Base-by-base conservation (phyloP, 2,797 vertebrate genomes). In the Morelia viridis region DNA sequence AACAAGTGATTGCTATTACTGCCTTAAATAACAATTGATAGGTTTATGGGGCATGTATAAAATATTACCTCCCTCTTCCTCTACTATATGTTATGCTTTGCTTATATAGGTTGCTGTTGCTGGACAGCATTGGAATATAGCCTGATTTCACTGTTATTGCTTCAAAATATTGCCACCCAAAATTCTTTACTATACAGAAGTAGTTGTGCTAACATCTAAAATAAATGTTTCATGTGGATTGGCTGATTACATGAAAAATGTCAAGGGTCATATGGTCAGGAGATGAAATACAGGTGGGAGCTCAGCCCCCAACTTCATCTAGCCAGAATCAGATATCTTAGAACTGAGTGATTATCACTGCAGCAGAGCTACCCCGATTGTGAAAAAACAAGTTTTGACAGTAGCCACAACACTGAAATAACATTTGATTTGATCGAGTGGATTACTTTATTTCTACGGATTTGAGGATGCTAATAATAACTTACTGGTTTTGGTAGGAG, bases 1-100 rank as follows among this genome's bases (percentile, higher is more conserved):
- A 84, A 91, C 2, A 92, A 94, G 94, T 92, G 94, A 96, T 96
- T 96, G 95, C 94, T 95, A 96, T 93, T 90, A 90, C 84, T 92
- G 68, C 65, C n/a, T 92, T 94, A 95, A 94, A 94, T 94, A 96
- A 92, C 95, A 92, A 92, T 91, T 94, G 93, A 84, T 92, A 87
- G 92, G 93, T 94, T 93, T 91, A 94, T 94, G 95, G 94, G 62
- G 26, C 93, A 4, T 2, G 12, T 80, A 93, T 93, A 94, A 96
- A 96, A 96, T 95, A 96, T 94, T 89, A 95, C 92, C 95, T 91
- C 84, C 89, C 93, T 84, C 91, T 94, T 92, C 94, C 89, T 90
- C 90, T 90, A 56, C 90, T 94, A 57, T 92, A 94, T 71, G 94
- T 90, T 91, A 92, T 92, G 76, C 61, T 0, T 0, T 87, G 76